Evolutionary conservation across 2,797 vertebrate species (phyloP), one percentile per base, ranked within the genome.

Genomic region (Mormyrus proboscirostris): DNA sequence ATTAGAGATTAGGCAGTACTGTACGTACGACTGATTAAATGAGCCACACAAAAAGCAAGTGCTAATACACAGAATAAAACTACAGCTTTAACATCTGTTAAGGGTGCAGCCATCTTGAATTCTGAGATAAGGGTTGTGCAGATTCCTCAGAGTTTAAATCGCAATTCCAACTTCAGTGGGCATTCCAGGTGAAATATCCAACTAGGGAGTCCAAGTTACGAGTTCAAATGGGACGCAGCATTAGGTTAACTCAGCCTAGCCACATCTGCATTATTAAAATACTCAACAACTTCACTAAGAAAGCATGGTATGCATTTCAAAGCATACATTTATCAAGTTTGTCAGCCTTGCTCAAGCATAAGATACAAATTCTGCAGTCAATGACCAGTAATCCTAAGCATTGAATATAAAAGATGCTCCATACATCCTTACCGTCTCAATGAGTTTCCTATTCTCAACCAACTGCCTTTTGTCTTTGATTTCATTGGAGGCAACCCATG

Each of bases 401-500:
- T 5, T 73, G 25, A 84, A 25, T n/a, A 22, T 4, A 84, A 25
- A 84, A 84, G 19, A 79, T 44, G 16, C 38, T 19, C 73, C 38
- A 79, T 44, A 79, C 1, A 29, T 38, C 62, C 93, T 94, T 93
- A 97, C 96, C 94, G 95, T 96, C 92, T 97, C 96, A 49, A 97
- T 97, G 88, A 97, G 95, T 93, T 97, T 97, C 90, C 96, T 94
- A 92, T 97, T 97, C 83, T 97, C 96, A 57, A 97, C 95, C 85
- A 97, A 95, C 94, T 97, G 96, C 93, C 96, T 94, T 94, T 97
- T 97, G 93, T 97, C 96, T 92, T 97, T 97, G 91, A 97, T 97
- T 93, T 97, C 96, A 16, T 96, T 97, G 91, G 96, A 97, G 0
- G 96, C 96, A 38, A 96, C 96, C 96, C 96, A 97, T 91, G 96